Evolutionary conservation across 2,888 invertebrate genomes (phyloP).

Genomic region (Drosophila gaucha): DNA sequence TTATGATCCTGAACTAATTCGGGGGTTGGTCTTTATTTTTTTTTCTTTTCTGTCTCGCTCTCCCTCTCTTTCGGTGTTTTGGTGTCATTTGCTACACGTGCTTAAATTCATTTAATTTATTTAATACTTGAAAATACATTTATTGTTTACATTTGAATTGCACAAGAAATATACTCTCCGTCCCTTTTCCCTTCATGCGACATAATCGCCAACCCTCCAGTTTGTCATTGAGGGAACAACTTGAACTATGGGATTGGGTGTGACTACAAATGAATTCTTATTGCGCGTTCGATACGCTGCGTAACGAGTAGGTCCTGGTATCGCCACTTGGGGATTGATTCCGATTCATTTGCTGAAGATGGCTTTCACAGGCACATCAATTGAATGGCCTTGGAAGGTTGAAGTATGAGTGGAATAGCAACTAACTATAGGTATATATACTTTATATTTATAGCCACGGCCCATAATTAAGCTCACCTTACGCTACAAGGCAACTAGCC

Average conservation of each 20-base stretch:
- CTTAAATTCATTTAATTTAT: conserved; percentile 79
- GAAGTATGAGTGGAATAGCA: not conserved
- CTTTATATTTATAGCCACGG: conserved; percentile 28
- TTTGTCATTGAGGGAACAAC: conserved; percentile 28
- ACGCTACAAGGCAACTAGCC: not conserved
- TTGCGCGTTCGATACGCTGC: conserved; percentile 63
- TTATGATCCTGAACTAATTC: conserved; percentile 76
- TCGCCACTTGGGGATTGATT: conserved; percentile 10
- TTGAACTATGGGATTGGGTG: conserved; percentile 42
- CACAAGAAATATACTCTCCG: conserved; percentile 9
- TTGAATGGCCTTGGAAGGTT: not conserved
- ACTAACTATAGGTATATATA: not conserved
- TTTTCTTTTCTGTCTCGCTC: conserved; percentile 10
- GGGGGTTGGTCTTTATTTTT: conserved; percentile 67
- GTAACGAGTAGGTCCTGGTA: conserved; percentile 28
- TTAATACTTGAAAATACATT: conserved; percentile 78
- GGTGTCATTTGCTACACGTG: conserved; percentile 79
- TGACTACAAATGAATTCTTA: conserved; percentile 66
- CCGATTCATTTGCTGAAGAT: conserved; percentile 6
- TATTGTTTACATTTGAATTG: conserved; percentile 71
- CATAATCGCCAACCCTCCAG: conserved; percentile 27
- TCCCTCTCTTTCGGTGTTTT: conserved; percentile 43
- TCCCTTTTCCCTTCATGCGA: conserved; percentile 10
- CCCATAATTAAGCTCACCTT: conserved; percentile 12
- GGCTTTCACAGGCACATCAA: not conserved